Evolutionary conservation across 1,140 invertebrate genomes (phyloP).

Genomic region (Drosophila grimshawi): DNA sequence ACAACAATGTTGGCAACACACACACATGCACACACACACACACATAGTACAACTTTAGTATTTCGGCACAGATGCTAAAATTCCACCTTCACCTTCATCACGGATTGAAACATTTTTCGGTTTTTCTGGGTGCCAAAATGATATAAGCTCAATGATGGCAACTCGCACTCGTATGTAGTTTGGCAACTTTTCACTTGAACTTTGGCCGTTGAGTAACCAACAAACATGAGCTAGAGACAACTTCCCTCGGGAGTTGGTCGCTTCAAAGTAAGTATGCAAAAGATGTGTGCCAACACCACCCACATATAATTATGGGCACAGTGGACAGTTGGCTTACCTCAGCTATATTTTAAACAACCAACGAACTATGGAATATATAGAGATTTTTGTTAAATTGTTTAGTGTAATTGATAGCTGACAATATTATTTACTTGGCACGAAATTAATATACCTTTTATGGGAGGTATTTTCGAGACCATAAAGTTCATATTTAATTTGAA

Average conservation of each 20-base stretch:
- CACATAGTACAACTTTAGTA: constrained; percentile 54
- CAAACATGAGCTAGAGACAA: constrained; percentile 5
- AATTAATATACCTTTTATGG: no score
- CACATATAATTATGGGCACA: neutral
- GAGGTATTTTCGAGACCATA: no score
- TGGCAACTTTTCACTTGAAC: constrained; percentile 25
- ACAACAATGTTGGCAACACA: constrained; percentile 54
- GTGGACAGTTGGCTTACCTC: no score
- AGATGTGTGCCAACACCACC: neutral
- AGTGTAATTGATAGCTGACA: no score
- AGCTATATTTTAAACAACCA: no score
- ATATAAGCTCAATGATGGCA: constrained; percentile 33
- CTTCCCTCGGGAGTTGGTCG: neutral
- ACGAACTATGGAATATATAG: neutral
- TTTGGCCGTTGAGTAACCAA: constrained; percentile 20
- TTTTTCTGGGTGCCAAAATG: constrained; percentile 18
- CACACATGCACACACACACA: neutral
- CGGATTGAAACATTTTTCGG: constrained; percentile 13
- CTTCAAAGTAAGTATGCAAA: constrained; percentile 5
- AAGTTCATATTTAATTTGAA: no score
- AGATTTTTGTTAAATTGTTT: no score
- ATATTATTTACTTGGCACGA: no score
- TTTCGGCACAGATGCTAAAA: constrained; percentile 14
- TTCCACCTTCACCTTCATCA: neutral
- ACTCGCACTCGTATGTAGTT: constrained; percentile 2